Base-by-base conservation (phyloP, 2,888 invertebrate species). In the Orgyia antiqua region DNA sequence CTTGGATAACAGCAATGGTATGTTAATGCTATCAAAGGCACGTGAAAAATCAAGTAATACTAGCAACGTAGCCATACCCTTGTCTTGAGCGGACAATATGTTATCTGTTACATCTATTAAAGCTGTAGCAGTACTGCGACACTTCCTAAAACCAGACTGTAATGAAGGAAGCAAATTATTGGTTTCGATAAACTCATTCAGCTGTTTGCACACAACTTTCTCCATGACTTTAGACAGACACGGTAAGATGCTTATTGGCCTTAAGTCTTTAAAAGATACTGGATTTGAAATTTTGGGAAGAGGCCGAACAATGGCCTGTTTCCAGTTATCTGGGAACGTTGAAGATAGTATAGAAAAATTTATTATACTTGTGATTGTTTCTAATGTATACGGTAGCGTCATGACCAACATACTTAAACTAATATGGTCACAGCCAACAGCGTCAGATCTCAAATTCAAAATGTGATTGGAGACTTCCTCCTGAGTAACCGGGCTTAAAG, bases 231-330 rank as follows among this genome's bases (percentile, higher is more conserved):
- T 29, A 11, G 29, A 29, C 6, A 24, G 1, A 11, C 23, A 23
- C 4, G 29, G 24, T 10, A 29, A 11, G 8, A 29, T 29, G n/a
- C 29, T 29, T 7, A 29, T 29, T 1, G 29, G 29, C 2, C 19
- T 19, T 8, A 19, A 19, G 2, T 19, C 19, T n/a, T 6, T 19
- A 4, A 19, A 6, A 6, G 6, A 6, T 6, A n/a, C n/a, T 6
- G 19, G 8, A 6, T 19, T 4, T 19, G 19, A n/a, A 19, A 23
- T 9, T 10, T 23, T 23, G 2, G 23, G 23, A 2, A 19, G 7
- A 19, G 19, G 19, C 2, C 19, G 8, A 7, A 19, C 19, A 3
- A 19, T 19, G 6, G 19, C 19, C 2, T 2, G 6, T 8, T 19
- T 19, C 19, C 19, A 19, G n/a, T 2, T 4, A 19, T 19, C 8